phyloP scores from a whole-genome alignment of 2,113 vertebrate species.

The Hucho hucho region DNA sequence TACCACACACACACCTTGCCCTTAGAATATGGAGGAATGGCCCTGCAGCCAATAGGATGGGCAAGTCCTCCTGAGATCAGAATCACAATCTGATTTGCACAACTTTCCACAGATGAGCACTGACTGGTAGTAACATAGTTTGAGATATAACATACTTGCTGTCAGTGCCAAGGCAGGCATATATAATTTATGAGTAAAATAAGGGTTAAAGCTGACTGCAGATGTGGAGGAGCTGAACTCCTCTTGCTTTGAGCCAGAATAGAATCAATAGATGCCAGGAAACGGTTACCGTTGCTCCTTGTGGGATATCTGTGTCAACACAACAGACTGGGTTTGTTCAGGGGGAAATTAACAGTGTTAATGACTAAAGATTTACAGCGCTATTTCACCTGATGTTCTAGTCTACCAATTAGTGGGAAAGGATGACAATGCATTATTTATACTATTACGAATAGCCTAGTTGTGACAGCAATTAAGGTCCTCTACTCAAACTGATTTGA shows the following conservation, averaged over 20 bases:
- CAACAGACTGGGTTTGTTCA: conserved; percentile 18
- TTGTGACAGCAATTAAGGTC: not conserved
- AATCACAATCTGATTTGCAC: conserved; percentile 16
- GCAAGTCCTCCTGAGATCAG: not conserved
- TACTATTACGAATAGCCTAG: not conserved
- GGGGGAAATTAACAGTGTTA: not conserved
- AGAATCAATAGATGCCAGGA: conserved; percentile 12
- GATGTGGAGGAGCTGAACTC: conserved; percentile 11
- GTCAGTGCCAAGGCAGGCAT: not conserved
- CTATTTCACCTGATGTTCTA: not conserved
- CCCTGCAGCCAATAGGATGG: not conserved
- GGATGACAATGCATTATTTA: not conserved
- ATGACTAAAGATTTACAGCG: not conserved
- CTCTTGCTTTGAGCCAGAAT: conserved; percentile 10
- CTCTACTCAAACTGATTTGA: not conserved
- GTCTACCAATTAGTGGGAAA: not conserved
- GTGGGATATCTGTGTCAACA: conserved; percentile 18
- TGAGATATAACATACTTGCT: not conserved
- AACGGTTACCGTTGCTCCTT: conserved; percentile 1
- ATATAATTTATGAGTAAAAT: conserved; percentile 29
- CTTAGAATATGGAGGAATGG: conserved; percentile 36
- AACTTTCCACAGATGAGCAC: conserved; percentile 14
- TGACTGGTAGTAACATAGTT: not conserved
- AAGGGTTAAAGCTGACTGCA: not conserved
- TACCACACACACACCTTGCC: conserved; percentile 54